Evolutionary conservation across 2,888 invertebrate genomes (phyloP).

Genomic region (Torymus texanus): DNA sequence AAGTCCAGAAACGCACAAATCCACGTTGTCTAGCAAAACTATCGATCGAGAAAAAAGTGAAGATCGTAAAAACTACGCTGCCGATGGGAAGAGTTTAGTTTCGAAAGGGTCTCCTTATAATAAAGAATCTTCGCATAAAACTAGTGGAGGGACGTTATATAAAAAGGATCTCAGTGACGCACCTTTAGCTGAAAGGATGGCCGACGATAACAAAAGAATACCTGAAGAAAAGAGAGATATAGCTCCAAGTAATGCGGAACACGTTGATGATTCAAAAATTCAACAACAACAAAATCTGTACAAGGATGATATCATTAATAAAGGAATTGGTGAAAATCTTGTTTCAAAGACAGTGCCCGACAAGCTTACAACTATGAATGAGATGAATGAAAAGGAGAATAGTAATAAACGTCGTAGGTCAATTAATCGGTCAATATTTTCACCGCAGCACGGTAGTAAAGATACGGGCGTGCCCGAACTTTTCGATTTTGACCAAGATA

Average conservation of each 20-base stretch:
- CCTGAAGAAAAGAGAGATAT: constrained; percentile 17
- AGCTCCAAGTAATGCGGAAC: constrained; percentile 25
- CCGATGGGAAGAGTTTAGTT: constrained; percentile 7
- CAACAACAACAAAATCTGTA: neutral
- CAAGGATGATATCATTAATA: constrained; percentile 53
- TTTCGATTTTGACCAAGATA: constrained; percentile 80
- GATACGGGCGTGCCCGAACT: constrained; percentile 78
- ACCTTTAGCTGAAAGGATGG: constrained; percentile 39
- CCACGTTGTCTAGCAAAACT: neutral
- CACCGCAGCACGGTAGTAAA: constrained; percentile 81
- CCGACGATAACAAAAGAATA: constrained; percentile 35
- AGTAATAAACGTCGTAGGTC: constrained; percentile 68
- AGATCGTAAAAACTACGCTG: constrained; percentile 8
- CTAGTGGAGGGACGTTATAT: neutral
- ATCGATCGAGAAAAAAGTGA: constrained; percentile 17
- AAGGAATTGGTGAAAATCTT: constrained; percentile 60
- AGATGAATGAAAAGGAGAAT: constrained; percentile 64
- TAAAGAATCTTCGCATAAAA: constrained; percentile 13
- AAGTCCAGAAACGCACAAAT: constrained; percentile 24
- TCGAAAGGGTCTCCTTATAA: neutral
- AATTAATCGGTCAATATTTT: constrained; percentile 82
- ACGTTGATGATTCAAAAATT: constrained; percentile 26
- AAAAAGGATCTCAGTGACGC: constrained; percentile 37
- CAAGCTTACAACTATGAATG: constrained; percentile 57
- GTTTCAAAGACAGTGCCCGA: constrained; percentile 65